Evolutionary conservation across 1,140 invertebrate genomes (phyloP).

Genomic region (Caenorhabditis elegans): WBcel235 BX284602.5:209501-210000

Average conservation of each 20-base stretch:
- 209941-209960: constrained; percentile 56
- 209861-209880: background rate
- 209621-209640: constrained; percentile 81
- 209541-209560: constrained; percentile 80
- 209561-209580: constrained; percentile 88
- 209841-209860: background rate
- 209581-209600: constrained; percentile 88
- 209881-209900: background rate
- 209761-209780: constrained; percentile 49
- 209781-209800: constrained; percentile 58
- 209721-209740: constrained; percentile 43
- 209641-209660: constrained; percentile 70
- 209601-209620: constrained; percentile 85
- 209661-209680: constrained; percentile 43
- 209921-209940: constrained; percentile 49
- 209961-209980: constrained; percentile 53
- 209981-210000: constrained; percentile 58
- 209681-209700: background rate
- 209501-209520: constrained; percentile 78
- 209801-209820: constrained; percentile 58
- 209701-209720: constrained; percentile 8
- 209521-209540: constrained; percentile 78
- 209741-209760: constrained; percentile 62
- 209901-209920: constrained; percentile 54
- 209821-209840: background rate